Conservation (phyloP, 2,888 invertebrate genomes). For the Lomographa bimaculata region DNA sequence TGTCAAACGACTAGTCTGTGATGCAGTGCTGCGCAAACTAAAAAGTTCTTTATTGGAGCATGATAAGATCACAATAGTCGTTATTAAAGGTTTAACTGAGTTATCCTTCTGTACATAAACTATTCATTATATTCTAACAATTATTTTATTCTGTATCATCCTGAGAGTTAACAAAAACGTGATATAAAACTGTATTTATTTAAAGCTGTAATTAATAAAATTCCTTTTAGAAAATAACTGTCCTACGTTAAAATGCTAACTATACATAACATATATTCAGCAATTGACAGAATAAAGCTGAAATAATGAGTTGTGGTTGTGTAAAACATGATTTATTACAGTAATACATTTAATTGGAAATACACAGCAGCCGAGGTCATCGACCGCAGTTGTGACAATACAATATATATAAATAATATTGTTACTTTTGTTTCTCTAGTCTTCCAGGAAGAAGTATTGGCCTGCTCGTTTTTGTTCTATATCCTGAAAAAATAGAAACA, state of each 20-base stretch:
- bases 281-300: slow-evolving; percentile 19
- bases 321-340: slow-evolving; percentile 80
- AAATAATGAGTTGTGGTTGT: slow-evolving; percentile 50
- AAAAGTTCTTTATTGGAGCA: no score
- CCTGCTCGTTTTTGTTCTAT: slow-evolving; percentile 98
- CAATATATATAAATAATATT: slow-evolving; percentile 57
- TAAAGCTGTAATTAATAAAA: no score
- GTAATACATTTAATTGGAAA: slow-evolving; percentile 73
- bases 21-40: no score
- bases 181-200: no score
- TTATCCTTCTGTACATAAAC: no score
- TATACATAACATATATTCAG: slow-evolving; percentile 1
- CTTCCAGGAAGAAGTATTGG: slow-evolving; percentile 99
- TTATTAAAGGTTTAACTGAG: no score
- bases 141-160: no score
- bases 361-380: slow-evolving; percentile 54
- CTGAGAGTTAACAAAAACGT: no score
- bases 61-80: no score
- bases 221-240: no score
- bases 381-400: slow-evolving; percentile 63
- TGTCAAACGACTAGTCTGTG: no score
- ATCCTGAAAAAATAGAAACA: slow-evolving; percentile 86
- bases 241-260: neutral
- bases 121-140: no score
- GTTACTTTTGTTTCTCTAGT: slow-evolving; percentile 79